Evolutionary conservation across 2,888 invertebrate genomes (phyloP).

Genomic region (Hymenopus coronatus): DNA sequence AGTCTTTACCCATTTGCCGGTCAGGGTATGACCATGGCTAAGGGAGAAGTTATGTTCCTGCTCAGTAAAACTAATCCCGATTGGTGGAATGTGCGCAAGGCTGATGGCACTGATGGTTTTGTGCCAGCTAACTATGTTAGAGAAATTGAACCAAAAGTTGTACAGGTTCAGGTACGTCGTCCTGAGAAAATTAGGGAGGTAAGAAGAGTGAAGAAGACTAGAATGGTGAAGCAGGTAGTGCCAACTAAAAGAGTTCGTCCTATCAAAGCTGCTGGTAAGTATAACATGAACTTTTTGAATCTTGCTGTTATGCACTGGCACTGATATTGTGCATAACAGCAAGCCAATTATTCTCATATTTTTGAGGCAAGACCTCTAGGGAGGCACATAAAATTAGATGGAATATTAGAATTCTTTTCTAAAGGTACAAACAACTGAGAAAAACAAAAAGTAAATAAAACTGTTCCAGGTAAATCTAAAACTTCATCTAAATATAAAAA

Average conservation of each 20-base stretch:
- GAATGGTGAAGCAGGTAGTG: slow-evolving; percentile 81
- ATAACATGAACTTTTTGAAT: background rate
- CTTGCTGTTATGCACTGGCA: too few species aligned
- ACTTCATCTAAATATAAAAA: too few species aligned
- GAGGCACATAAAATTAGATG: too few species aligned
- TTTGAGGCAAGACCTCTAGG: too few species aligned
- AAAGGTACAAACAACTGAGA: too few species aligned
- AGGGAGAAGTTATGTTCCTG: slow-evolving; percentile 90
- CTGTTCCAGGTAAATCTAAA: too few species aligned
- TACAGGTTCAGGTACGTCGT: slow-evolving; percentile 71
- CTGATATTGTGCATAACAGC: too few species aligned
- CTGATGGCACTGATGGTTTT: slow-evolving; percentile 90
- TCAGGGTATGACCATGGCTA: slow-evolving; percentile 86
- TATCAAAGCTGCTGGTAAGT: slow-evolving; percentile 4
- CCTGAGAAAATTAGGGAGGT: slow-evolving; percentile 80
- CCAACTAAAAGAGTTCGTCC: slow-evolving; percentile 59
- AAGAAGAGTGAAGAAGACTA: slow-evolving; percentile 86
- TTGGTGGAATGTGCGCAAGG: slow-evolving; percentile 98
- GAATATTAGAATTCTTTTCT: too few species aligned
- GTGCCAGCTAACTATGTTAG: slow-evolving; percentile 96
- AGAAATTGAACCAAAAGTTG: slow-evolving; percentile 85
- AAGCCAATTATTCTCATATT: too few species aligned
- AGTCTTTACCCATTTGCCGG: slow-evolving; percentile 83
- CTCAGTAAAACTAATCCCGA: slow-evolving; percentile 94
- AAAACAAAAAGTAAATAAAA: too few species aligned